Conservation (phyloP, 2,113 vertebrate species). For the Neogobius melanostomus region DNA sequence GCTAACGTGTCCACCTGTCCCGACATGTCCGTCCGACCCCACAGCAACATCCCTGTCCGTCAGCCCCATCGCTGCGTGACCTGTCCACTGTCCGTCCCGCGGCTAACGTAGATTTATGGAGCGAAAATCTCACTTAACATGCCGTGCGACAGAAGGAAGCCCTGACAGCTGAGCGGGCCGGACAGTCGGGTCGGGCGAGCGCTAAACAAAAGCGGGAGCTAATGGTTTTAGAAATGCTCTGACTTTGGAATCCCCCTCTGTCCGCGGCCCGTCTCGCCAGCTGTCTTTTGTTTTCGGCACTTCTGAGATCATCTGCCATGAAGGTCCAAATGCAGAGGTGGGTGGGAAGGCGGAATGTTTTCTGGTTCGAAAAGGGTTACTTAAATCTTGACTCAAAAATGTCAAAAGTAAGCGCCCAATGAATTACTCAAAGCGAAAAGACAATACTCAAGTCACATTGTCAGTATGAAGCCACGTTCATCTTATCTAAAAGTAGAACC, state of each 20-base stretch:
- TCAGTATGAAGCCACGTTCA: too few species aligned
- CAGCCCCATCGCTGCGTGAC: slow-evolving; percentile 62
- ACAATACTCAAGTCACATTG: too few species aligned
- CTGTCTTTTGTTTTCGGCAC: slow-evolving; percentile 63
- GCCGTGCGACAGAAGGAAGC: slow-evolving; percentile 28
- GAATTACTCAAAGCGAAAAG: too few species aligned
- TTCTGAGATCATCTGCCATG: slow-evolving; percentile 51
- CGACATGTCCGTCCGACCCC: neutral
- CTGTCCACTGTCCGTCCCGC: slow-evolving; percentile 52
- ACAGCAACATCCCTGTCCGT: slow-evolving; percentile 58
- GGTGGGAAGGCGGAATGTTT: slow-evolving; percentile 24
- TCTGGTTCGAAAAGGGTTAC: slow-evolving; percentile 44
- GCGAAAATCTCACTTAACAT: slow-evolving; percentile 65
- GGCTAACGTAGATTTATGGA: slow-evolving; percentile 61
- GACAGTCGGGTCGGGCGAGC: slow-evolving; percentile 19
- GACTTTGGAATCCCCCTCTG: slow-evolving; percentile 51
- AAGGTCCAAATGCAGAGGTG: slow-evolving; percentile 52
- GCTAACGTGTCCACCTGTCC: slow-evolving; percentile 75
- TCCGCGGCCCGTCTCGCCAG: slow-evolving; percentile 59
- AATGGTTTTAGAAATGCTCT: slow-evolving; percentile 59
- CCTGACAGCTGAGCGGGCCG: slow-evolving; percentile 55
- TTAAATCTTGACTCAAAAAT: too few species aligned
- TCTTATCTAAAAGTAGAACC: too few species aligned
- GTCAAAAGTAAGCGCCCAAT: too few species aligned
- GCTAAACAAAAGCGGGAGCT: slow-evolving; percentile 56